Evolutionary conservation across 1,140 invertebrate genomes (phyloP).

Genomic region (Dendrolimus kikuchii): DNA sequence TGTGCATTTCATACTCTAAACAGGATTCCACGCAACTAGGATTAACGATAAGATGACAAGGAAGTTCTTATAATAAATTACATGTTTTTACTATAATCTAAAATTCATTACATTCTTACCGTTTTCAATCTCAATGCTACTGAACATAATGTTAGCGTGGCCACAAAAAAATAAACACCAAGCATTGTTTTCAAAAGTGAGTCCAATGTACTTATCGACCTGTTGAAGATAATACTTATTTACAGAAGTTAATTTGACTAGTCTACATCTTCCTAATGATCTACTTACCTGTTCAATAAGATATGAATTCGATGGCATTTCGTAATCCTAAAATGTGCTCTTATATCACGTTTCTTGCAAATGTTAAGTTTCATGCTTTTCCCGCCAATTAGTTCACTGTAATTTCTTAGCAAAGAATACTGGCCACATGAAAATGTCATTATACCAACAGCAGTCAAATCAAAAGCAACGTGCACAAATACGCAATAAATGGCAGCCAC

Average conservation of each 20-base stretch:
- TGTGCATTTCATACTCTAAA: too few species aligned
- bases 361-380: conserved; percentile 22
- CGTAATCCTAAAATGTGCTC: conserved; percentile 36
- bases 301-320: conserved; percentile 34
- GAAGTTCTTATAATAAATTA: too few species aligned
- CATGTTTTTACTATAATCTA: background rate
- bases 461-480: conserved; percentile 37
- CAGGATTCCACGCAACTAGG: too few species aligned
- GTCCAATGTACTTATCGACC: conserved; percentile 26
- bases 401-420: conserved; percentile 30
- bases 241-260: conserved; percentile 9
- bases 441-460: conserved; percentile 34
- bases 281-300: conserved; percentile 32
- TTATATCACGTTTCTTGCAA: conserved; percentile 24
- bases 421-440: conserved; percentile 56
- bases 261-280: conserved; percentile 3
- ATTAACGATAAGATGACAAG: too few species aligned
- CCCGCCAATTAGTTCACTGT: conserved; percentile 36
- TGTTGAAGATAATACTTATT: conserved; percentile 16
- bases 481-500: conserved; percentile 40
- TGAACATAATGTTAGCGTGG: conserved; percentile 39
- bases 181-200: conserved; percentile 34
- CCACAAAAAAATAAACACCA: conserved; percentile 47
- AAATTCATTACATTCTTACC: conserved; percentile 23
- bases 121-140: conserved; percentile 40